Evolutionary conservation across 23 tunicate genomes (phyloP).

Genomic region (Phallusia fumigata): DNA sequence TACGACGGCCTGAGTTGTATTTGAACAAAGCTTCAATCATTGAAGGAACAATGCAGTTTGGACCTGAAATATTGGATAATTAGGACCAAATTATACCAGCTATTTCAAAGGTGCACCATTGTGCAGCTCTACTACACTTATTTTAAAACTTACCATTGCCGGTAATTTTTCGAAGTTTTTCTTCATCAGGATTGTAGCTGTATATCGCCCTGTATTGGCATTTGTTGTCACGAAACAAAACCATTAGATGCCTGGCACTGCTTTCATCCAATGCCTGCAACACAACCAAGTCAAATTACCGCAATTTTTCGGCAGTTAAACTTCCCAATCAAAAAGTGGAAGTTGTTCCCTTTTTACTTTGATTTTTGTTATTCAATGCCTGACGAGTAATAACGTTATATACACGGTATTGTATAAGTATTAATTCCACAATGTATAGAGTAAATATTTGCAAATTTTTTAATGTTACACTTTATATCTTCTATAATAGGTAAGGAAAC

Average conservation of each 20-base stretch:
- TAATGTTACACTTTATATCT: no score
- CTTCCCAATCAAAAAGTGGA: no score
- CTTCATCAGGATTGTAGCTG: constrained; percentile 57
- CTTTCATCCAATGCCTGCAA: constrained; percentile 45
- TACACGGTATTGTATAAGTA: no score
- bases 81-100: no score
- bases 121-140: background rate
- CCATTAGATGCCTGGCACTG: constrained; percentile 79
- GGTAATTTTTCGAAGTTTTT: constrained; percentile 51
- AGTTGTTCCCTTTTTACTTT: no score
- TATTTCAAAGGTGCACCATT: background rate
- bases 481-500: no score
- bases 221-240: constrained; percentile 76
- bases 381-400: no score
- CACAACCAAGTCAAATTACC: no score
- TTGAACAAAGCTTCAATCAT: constrained; percentile 78
- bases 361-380: no score
- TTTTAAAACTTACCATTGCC: constrained; percentile 69
- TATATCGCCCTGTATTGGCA: constrained; percentile 82
- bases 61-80: constrained; percentile 22
- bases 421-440: no score
- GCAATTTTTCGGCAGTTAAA: no score
- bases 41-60: constrained; percentile 35
- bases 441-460: no score
- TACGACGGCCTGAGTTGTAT: constrained; percentile 81